Evolutionary conservation across 1,140 invertebrate genomes (phyloP).

Genomic region (Littorina saxatilis): DNA sequence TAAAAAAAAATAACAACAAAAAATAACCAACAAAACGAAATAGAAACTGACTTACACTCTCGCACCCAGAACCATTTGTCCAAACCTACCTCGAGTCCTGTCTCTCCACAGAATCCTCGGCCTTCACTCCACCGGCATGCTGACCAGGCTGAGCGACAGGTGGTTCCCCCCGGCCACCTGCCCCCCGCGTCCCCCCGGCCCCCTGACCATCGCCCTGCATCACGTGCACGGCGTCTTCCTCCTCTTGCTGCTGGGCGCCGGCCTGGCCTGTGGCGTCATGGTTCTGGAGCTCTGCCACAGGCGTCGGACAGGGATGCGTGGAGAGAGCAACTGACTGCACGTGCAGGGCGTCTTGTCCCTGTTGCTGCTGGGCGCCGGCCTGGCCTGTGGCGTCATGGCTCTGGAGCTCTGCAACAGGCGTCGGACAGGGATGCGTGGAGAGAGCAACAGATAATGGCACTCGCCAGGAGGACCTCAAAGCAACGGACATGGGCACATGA

Average conservation of each 20-base stretch:
- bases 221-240: background rate
- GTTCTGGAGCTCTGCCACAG: background rate
- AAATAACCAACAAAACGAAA: too few relatives aligned
- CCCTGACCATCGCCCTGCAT: background rate
- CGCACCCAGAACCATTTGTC: too few relatives aligned
- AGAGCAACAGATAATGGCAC: too few relatives aligned
- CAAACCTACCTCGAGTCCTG: too few relatives aligned
- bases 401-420: background rate
- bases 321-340: too few relatives aligned
- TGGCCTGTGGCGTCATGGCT: background rate
- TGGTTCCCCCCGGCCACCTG: background rate
- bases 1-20: too few relatives aligned
- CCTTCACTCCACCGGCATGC: background rate
- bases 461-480: too few relatives aligned
- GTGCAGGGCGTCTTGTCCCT: background rate
- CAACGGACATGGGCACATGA: too few relatives aligned
- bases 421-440: too few relatives aligned
- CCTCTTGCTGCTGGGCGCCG: background rate
- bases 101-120: background rate
- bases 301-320: too few relatives aligned
- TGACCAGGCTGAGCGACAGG: background rate
- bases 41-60: too few relatives aligned
- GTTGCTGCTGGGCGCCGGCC: background rate
- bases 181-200: too few relatives aligned
- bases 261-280: background rate